Evolutionary conservation across 2,797 vertebrate genomes (phyloP), one percentile per base, ranked within the genome.

Genomic region (Etheostoma nigrum): DNA sequence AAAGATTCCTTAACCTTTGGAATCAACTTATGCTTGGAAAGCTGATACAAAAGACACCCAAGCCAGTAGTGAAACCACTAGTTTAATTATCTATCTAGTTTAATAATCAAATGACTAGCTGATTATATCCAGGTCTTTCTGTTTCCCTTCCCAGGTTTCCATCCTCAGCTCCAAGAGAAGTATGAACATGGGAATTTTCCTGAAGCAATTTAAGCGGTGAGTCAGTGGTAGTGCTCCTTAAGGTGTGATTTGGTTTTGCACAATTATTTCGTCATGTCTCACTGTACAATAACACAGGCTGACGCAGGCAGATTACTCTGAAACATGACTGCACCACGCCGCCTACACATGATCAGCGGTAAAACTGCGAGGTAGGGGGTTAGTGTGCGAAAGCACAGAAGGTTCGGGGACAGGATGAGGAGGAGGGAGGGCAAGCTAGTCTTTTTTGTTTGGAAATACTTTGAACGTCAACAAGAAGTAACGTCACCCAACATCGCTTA

Each of bases 151-250:
- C 33, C 78, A 96, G 96, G 91, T 95, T 61, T 90, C 92, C 64
- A 91, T 97, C 76, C 92, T 97, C 59, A 91, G 84, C 78, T 83
- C 95, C 72, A 97, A 97, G 91, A 95, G 94, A 68, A 96, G 93
- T 83, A 96, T 97, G 94, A 96, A 96, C 79, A 85, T 96, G 33
- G 95, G 95, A 33, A 96, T 97, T 87, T 96, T 96, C 87, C 94
- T 97, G 3, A 97, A 96, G 85, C 96, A 96, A 78, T 96, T 97
- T 70, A 96, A 91, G 83, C 90, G 96, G 96, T 96, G 89, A 95
- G 95, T 93, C 80, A 85, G 52, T 44, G 42, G 12, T 44, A 7
- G 14, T 61, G 12, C 36, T 71, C 12, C 12, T 23, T 49, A 57
- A 68, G 84, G 80, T 82, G 86, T 67, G 63, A 78, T 71, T 70